phyloP scores from a whole-genome alignment of 2,797 vertebrate species.

The Gobio occitaniae region DNA sequence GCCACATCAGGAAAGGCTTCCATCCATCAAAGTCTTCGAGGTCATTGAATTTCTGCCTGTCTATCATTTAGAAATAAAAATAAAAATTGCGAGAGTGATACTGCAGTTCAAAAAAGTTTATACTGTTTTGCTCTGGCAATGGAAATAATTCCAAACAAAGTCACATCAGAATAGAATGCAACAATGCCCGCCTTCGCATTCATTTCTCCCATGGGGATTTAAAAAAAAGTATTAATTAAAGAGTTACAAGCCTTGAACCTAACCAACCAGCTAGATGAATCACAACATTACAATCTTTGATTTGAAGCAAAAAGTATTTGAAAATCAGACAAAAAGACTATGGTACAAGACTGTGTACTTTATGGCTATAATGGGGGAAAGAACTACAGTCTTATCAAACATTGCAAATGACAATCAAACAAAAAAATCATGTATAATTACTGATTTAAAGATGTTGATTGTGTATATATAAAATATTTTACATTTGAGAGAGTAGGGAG shows the following conservation, averaged over 20 bases:
- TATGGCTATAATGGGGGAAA: background rate
- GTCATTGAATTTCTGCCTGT: slow-evolving; percentile 22
- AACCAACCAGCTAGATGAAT: background rate
- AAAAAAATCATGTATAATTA: background rate
- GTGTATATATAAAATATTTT: background rate
- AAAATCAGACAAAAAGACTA: background rate
- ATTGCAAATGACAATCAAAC: background rate
- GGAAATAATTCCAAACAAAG: background rate
- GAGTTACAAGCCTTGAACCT: background rate
- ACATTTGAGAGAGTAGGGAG: too few species aligned
- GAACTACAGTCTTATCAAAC: background rate
- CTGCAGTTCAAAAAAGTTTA: background rate
- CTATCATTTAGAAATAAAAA: slow-evolving; percentile 10
- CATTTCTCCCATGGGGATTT: background rate
- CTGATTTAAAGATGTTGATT: background rate
- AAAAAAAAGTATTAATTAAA: background rate
- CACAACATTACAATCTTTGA: background rate
- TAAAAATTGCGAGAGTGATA: background rate
- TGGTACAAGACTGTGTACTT: background rate
- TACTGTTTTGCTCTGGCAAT: background rate
- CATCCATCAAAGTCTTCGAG: slow-evolving; percentile 52
- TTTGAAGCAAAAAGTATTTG: background rate
- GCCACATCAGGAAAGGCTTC: slow-evolving; percentile 37
- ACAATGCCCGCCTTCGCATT: background rate
- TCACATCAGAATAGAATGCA: background rate